phyloP scores from a whole-genome alignment of 1,140 invertebrate genomes.

The Drosophila rhopaloa region DNA sequence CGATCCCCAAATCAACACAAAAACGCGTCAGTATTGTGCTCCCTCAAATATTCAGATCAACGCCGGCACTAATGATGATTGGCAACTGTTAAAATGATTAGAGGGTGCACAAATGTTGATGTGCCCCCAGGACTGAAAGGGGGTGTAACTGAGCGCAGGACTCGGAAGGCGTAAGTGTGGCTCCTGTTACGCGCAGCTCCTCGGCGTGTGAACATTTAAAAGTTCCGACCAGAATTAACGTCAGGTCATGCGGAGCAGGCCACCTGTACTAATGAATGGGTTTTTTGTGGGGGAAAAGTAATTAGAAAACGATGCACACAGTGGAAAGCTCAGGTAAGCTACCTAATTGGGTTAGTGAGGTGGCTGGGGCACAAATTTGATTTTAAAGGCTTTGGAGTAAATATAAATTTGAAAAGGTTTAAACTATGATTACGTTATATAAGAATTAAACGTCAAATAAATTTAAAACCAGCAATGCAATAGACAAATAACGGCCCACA shows the following conservation, averaged over 20 bases:
- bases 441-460: too few species aligned
- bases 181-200: not conserved
- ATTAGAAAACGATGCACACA: not conserved
- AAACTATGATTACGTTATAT: too few species aligned
- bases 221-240: slow-evolving; percentile 33
- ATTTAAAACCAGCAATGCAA: too few species aligned
- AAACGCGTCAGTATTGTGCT: not conserved
- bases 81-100: slow-evolving; percentile 75
- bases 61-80: slow-evolving; percentile 64
- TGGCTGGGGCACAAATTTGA: too few species aligned
- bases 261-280: not conserved
- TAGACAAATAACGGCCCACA: too few species aligned
- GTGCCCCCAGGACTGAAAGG: not conserved
- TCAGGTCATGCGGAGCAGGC: not conserved
- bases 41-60: slow-evolving; percentile 5
- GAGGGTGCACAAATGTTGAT: slow-evolving; percentile 40
- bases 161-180: too few species aligned
- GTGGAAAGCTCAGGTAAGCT: too few species aligned
- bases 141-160: not conserved
- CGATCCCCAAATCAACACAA: slow-evolving; percentile 5
- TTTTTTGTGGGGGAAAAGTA: slow-evolving; percentile 1
- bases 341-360: too few species aligned
- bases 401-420: too few species aligned
- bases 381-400: too few species aligned
- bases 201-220: slow-evolving; percentile 34